Conservation (phyloP, 2,888 invertebrate genomes). For the Lissonota sp. region DNA sequence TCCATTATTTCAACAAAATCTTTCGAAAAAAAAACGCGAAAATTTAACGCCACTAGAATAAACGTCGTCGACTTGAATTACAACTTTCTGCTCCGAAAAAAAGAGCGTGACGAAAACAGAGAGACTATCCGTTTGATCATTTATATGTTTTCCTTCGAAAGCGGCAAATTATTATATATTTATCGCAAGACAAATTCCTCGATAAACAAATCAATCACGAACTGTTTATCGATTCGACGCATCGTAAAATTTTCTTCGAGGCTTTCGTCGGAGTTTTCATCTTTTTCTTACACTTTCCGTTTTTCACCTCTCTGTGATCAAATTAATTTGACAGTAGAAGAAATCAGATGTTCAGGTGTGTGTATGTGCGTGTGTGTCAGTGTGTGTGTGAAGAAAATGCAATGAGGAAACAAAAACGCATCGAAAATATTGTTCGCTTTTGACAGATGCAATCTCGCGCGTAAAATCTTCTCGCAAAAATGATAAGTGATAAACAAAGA, state of each 20-base stretch:
- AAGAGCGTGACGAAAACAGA: not conserved
- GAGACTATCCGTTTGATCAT: not conserved
- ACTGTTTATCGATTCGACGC: conserved; percentile 41
- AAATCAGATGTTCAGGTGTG: no score
- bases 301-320: conserved; percentile 1
- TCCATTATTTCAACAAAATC: conserved; percentile 73
- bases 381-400: not conserved
- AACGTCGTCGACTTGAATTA: conserved; percentile 4
- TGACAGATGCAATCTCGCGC: no score
- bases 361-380: no score
- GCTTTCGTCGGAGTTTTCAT: conserved; percentile 47
- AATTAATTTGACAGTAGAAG: not conserved
- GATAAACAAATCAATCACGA: conserved; percentile 54
- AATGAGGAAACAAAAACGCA: not conserved
- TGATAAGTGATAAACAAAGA: not conserved
- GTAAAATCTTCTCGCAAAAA: no score
- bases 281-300: conserved; percentile 6
- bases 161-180: not conserved
- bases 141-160: no score
- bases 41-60: not conserved
- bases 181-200: conserved; percentile 65
- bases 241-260: conserved; percentile 37
- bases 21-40: conserved; percentile 9
- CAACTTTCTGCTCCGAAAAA: conserved; percentile 18
- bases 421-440: no score